A percentile compares a stretch with the other conserved stretches of the same genome.
These are phyloP conservation scores for Poliocrania exsul DNA, from an alignment of 2,797 vertebrate species.

Conservation along the genomic window DNA sequence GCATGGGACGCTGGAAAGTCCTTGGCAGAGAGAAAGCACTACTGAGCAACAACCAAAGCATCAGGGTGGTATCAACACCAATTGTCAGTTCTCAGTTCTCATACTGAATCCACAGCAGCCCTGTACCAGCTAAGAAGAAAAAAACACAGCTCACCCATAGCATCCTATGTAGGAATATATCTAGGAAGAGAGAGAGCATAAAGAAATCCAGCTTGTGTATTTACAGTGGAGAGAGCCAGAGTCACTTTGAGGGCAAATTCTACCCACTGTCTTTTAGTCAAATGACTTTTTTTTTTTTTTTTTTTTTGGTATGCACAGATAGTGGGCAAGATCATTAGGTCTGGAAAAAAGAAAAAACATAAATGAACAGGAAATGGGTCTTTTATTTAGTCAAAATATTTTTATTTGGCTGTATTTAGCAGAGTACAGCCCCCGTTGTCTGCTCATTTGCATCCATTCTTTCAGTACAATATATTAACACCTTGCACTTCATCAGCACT, in stretches of 20 bases:
- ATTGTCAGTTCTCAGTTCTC: background rate
- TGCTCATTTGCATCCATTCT: background rate
- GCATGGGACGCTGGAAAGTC: background rate
- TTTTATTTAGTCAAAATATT: conserved; percentile 49
- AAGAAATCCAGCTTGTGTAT: background rate
- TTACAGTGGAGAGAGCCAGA: accelerated
- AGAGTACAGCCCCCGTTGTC: background rate
- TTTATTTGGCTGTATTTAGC: conserved; percentile 44
- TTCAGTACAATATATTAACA: conserved; percentile 11
- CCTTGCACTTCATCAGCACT: background rate
- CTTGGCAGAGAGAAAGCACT: background rate
- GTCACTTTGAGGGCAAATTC: background rate
- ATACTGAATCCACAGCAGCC: background rate
- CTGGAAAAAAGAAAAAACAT: background rate
- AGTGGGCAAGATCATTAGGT: background rate
- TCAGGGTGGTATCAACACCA: background rate
- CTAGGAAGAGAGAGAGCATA: background rate
- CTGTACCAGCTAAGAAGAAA: background rate
- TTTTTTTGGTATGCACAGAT: background rate
- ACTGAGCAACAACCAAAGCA: background rate
- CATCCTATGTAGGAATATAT: background rate
- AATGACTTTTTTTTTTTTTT: background rate
- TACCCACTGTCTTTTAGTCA: background rate
- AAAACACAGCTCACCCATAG: background rate
- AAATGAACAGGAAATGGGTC: background rate